Evolutionary conservation across 2,797 vertebrate species (phyloP).

Genomic region (Lerista edwardsae): DNA sequence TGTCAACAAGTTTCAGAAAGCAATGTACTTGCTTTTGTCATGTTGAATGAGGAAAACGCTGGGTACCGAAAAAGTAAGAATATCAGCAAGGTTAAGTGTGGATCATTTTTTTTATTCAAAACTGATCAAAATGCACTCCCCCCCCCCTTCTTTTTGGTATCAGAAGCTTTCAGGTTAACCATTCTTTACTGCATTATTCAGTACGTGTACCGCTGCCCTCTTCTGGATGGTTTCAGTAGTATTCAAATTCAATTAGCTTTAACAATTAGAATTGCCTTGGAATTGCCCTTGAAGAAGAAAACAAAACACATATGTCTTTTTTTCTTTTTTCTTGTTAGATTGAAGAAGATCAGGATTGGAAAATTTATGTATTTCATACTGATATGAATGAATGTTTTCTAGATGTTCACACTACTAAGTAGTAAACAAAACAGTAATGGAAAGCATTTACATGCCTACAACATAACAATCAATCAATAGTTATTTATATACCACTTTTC

Average conservation of each 20-base stretch:
- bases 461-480: too few species aligned
- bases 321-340: too few species aligned
- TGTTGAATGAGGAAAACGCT: neutral
- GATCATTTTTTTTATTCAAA: neutral
- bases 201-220: neutral
- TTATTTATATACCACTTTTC: too few species aligned
- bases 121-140: neutral
- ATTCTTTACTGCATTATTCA: neutral
- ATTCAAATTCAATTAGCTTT: neutral
- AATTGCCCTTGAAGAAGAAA: too few species aligned
- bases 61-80: too few species aligned
- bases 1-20: neutral
- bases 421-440: too few species aligned
- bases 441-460: too few species aligned
- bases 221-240: constrained; percentile 2
- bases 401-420: too few species aligned
- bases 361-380: too few species aligned
- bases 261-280: neutral
- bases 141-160: neutral
- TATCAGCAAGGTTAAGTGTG: neutral
- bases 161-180: neutral
- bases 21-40: neutral
- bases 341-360: too few species aligned
- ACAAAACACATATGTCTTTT: too few species aligned
- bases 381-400: too few species aligned